Percentiles rank a stretch among this genome's conserved stretches.
Evolutionary conservation across 2,113 vertebrate genomes (phyloP).

Genomic region (Pica pica): DNA sequence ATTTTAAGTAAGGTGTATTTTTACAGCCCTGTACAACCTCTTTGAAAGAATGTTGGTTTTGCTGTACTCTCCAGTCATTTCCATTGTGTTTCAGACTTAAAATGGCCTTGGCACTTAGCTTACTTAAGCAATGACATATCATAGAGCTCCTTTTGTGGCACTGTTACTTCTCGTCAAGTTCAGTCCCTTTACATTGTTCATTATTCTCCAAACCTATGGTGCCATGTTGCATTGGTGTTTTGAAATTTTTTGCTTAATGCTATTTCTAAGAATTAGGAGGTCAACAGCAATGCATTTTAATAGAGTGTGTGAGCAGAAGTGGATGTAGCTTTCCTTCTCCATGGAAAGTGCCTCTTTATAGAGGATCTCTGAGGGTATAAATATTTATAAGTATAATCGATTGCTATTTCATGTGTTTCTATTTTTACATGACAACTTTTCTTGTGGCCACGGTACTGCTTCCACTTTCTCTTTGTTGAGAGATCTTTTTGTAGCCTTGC

Average conservation of each 20-base stretch:
- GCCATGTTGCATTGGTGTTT: rapidly evolving
- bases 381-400: not conserved
- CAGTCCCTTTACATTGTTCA: not conserved
- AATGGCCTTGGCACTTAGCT: not conserved
- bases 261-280: not conserved
- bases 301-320: not conserved
- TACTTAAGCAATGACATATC: not conserved
- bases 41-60: not conserved
- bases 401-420: not conserved
- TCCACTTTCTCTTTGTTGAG: not conserved
- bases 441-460: not conserved
- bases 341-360: not conserved
- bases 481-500: not conserved
- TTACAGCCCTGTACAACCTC: not conserved
- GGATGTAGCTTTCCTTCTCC: not conserved
- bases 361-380: not conserved
- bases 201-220: not conserved
- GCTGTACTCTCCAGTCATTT: not conserved
- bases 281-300: not conserved
- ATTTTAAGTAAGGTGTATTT: not conserved
- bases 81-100: not conserved
- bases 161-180: not conserved
- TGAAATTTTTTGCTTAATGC: not conserved
- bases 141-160: not conserved
- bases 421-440: rapidly evolving